Base-by-base conservation (phyloP, 2,888 invertebrate species). In the Atherix ibis region DNA sequence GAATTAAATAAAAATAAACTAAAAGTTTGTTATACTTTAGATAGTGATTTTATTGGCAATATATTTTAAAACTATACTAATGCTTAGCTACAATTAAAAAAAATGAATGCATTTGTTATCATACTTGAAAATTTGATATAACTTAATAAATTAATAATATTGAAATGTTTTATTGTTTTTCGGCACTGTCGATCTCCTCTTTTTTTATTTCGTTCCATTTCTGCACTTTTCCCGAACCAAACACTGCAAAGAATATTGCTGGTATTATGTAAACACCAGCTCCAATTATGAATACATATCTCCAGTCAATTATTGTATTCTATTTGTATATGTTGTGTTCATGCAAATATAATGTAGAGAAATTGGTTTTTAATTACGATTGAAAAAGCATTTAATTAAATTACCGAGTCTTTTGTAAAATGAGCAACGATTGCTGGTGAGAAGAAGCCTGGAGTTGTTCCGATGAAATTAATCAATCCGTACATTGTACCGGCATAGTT, bases 271-370 rank as follows among this genome's bases (percentile, higher is more conserved):
- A 83, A 1, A 76, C 66, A 0, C 65, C 64, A 1, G 78, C 75
- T 1, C 81, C 81, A 18, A 80, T 75, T 46, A 74, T 65, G 50
- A 82, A 82, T 32, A 81, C 71, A 18, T 69, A 66, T 32, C 77
- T 70, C 82, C 82, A 83, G 53, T 81, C 73, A 15, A 69, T 64
- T 34, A 82, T 66, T n/a, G 78, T 76, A 43, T 78, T 81, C 80
- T 82, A n/a, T n/a, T n/a, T n/a, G n/a, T n/a, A n/a, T n/a, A n/a
- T n/a, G n/a, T n/a, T n/a, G n/a, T n/a, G n/a, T n/a, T n/a, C n/a
- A n/a, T n/a, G 52, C n/a, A 63, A 63, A 39, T 10, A 15, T 19
- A 14, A 4, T 4, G 27, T 13, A 16, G 27, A 19, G 22, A 19
- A 34, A 25, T 33, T 15, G 6, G 4, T 13, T 27, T 19, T 2